These are phyloP conservation scores for Aphelenchoides fujianensis DNA, from an alignment of 1,140 invertebrate genomes.

Conservation along the genomic window DNA sequence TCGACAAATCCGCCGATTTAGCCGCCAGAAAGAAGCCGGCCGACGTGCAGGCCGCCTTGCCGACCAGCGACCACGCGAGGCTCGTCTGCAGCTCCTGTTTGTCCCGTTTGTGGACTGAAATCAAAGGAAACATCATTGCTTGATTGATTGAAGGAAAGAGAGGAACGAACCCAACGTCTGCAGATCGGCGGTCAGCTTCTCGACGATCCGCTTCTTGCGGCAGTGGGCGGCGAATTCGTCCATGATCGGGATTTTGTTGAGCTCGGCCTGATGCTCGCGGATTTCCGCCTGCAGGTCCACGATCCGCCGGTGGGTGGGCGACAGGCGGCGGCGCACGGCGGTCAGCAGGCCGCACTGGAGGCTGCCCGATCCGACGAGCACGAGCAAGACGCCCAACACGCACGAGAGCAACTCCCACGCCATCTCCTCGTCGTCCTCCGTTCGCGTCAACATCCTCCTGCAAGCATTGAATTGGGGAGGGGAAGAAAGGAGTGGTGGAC, in stretches of 20 bases:
- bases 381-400: neutral
- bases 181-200: slow-evolving; percentile 8
- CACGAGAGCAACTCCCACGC: neutral
- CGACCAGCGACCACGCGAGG: slow-evolving; percentile 4
- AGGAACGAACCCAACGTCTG: neutral
- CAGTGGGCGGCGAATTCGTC: slow-evolving; percentile 11
- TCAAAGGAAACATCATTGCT: too few species aligned
- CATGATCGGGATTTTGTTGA: slow-evolving; percentile 16
- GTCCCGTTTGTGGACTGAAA: neutral
- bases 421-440: neutral
- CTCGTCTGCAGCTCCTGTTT: neutral
- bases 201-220: slow-evolving; percentile 10
- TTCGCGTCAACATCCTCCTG: too few species aligned
- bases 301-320: slow-evolving; percentile 11
- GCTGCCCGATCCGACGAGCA: neutral
- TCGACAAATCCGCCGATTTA: slow-evolving; percentile 4
- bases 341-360: neutral
- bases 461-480: too few species aligned
- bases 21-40: neutral
- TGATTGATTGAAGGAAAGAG: neutral
- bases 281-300: neutral
- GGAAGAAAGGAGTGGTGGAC: too few species aligned
- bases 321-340: neutral
- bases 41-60: slow-evolving; percentile 10
- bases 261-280: neutral